Percentiles rank a stretch among this genome's conserved stretches.
These are phyloP conservation scores for Cotesia glomerata DNA, from an alignment of 1,140 invertebrate genomes.

Conservation along the genomic window DNA sequence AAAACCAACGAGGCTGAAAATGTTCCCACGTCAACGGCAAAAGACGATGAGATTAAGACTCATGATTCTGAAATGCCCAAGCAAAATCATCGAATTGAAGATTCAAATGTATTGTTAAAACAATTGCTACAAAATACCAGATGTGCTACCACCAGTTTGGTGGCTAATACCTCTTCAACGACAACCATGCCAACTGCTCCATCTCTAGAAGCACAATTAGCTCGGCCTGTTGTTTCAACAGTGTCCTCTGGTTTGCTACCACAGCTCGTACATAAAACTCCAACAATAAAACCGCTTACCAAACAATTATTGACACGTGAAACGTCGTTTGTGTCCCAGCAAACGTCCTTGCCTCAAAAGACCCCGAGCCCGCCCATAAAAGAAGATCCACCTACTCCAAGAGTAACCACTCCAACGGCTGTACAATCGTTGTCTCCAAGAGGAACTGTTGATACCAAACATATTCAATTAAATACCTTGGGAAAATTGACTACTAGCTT, in stretches of 20 bases:
- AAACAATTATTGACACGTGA: constrained; percentile 62
- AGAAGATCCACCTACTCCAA: constrained; percentile 56
- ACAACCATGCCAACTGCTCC: constrained; percentile 72
- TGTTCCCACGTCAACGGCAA: constrained; percentile 36
- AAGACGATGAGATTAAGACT: constrained; percentile 45
- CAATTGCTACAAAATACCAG: constrained; percentile 87
- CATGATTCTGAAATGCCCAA: constrained; percentile 43
- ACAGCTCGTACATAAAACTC: constrained; percentile 53
- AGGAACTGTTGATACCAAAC: background rate
- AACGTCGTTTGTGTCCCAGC: constrained; percentile 64
- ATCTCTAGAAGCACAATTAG: constrained; percentile 76
- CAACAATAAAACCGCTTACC: constrained; percentile 39
- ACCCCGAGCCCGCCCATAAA: constrained; percentile 56
- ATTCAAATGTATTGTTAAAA: constrained; percentile 88
- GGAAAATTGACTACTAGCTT: background rate
- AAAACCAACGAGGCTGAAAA: constrained; percentile 52
- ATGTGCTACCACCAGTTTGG: constrained; percentile 65
- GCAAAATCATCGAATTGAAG: constrained; percentile 66
- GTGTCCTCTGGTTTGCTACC: constrained; percentile 61
- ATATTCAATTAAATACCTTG: background rate
- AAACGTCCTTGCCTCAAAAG: constrained; percentile 41
- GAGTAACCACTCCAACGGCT: constrained; percentile 33
- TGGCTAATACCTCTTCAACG: constrained; percentile 61
- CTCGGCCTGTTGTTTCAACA: constrained; percentile 73
- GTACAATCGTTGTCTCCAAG: background rate